Evolutionary conservation across 2,113 vertebrate species (phyloP), one percentile per base, ranked within the genome.

Genomic region (Pardalotus punctatus): DNA sequence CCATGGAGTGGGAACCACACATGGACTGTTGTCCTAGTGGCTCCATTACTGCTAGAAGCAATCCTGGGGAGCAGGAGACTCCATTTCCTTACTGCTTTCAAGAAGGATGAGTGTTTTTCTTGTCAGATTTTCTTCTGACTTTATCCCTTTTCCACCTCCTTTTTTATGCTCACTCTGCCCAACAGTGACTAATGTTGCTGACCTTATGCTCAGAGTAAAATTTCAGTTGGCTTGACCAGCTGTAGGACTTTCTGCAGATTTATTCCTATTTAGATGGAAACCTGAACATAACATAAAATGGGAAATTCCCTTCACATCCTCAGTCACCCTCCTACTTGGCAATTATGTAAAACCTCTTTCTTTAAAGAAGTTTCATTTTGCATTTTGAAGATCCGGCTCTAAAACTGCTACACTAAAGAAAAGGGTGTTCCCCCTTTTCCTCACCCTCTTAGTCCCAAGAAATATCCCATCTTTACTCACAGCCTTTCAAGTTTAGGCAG

Each of bases 401-500:
- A 7, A 66, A 90, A 57, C 2, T 3, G 11, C 22, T 25, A 28
- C 8, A 54, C 3, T 54, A 80, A 82, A 24, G 4, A 1, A 93
- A 86, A 23, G 0, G 14, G 2, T 3, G 53, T 92, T 14, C 5
- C 20, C 28, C 57, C 21, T 54, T 62, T 56, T 81, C 47, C 40
- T 65, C 65, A 60, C 10, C 10, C 51, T 20, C 31, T 58, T 36
- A 13, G 15, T 74, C 54, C n/a, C 27, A 82, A 43, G 12, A 24
- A 66, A 81, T 35, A 17, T 12, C 53, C 33, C 40, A 42, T 72
- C 47, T 71, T 62, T 66, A 99, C 99, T 99, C 96, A 99, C 99
- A 99, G 98, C 88, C 99, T 98, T 95, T 99, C 99, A 94, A 99
- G 98, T 94, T 99, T 99, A 36, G 99, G 99, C 42, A 99, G 97